Conservation (phyloP, 1,140 invertebrate species). For the Asobara japonica region DNA sequence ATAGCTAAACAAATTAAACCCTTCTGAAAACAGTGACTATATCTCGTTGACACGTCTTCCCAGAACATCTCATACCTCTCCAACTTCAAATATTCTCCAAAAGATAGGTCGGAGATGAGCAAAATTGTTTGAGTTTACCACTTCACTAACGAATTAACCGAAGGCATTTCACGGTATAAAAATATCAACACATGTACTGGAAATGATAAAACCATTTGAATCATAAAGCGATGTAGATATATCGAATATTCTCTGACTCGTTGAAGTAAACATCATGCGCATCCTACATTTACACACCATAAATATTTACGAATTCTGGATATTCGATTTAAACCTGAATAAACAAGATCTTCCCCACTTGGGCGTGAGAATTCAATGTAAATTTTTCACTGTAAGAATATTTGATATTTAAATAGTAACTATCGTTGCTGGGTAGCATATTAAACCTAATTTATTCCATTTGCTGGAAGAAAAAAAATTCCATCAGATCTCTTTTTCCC, state of each 20-base stretch:
- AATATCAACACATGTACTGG: too few relatives aligned
- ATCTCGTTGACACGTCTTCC: too few relatives aligned
- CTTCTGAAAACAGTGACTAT: too few relatives aligned
- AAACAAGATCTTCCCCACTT: not conserved
- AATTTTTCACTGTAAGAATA: not conserved
- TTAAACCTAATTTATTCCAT: slow-evolving; percentile 3
- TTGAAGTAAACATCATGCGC: not conserved
- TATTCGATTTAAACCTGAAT: not conserved
- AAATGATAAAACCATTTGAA: too few relatives aligned
- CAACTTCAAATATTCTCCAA: too few relatives aligned
- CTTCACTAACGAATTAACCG: too few relatives aligned
- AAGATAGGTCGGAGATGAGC: too few relatives aligned
- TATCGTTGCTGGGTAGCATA: not conserved
- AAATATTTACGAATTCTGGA: not conserved
- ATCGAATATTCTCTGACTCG: not conserved
- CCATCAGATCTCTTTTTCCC: not conserved
- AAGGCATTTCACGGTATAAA: too few relatives aligned
- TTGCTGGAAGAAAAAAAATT: not conserved
- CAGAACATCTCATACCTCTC: too few relatives aligned
- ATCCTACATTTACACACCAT: not conserved
- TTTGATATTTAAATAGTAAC: slow-evolving; percentile 4
- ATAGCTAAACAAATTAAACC: too few relatives aligned
- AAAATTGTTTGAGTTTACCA: too few relatives aligned
- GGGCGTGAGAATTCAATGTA: not conserved
- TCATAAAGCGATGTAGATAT: not conserved